Evolutionary conservation across 2,888 invertebrate genomes (phyloP).

Genomic region (Baronia brevicornis): DNA sequence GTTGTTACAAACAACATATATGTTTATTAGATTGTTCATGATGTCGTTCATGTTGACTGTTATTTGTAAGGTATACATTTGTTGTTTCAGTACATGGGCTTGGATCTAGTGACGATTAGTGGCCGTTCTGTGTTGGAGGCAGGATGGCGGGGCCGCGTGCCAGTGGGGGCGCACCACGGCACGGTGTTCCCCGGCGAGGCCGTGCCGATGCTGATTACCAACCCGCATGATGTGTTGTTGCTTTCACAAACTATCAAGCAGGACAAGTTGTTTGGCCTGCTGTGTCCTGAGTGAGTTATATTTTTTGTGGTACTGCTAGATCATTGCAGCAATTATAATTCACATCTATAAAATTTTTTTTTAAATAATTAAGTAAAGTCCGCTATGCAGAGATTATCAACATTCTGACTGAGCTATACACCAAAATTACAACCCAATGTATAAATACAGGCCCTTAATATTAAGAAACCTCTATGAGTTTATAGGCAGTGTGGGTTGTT

Average conservation of each 20-base stretch:
- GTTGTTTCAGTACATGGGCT: slow-evolving; percentile 53
- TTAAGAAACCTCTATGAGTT: too few relatives aligned
- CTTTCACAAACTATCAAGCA: slow-evolving; percentile 31
- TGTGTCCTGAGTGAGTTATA: slow-evolving; percentile 51
- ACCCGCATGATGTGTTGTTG: slow-evolving; percentile 32
- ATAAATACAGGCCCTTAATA: too few relatives aligned
- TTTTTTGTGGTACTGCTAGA: background rate
- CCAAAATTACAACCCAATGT: too few relatives aligned
- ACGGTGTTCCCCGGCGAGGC: slow-evolving; percentile 67
- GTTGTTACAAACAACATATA: background rate
- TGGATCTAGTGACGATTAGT: slow-evolving; percentile 34
- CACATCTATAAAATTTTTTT: too few relatives aligned
- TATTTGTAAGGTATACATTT: background rate
- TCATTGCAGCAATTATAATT: too few relatives aligned
- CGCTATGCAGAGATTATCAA: too few relatives aligned
- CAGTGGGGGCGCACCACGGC: slow-evolving; percentile 46
- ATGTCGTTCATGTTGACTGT: background rate
- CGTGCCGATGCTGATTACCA: slow-evolving; percentile 56
- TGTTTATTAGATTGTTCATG: background rate
- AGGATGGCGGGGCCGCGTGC: slow-evolving; percentile 55
- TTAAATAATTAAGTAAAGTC: too few relatives aligned
- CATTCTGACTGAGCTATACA: too few relatives aligned
- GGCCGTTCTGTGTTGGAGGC: slow-evolving; percentile 54
- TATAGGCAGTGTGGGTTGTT: too few relatives aligned
- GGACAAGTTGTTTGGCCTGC: slow-evolving; percentile 55